Evolutionary conservation across 2,888 invertebrate genomes (phyloP), one percentile per base, ranked within the genome.

Genomic region (Tortricodes alternella): DNA sequence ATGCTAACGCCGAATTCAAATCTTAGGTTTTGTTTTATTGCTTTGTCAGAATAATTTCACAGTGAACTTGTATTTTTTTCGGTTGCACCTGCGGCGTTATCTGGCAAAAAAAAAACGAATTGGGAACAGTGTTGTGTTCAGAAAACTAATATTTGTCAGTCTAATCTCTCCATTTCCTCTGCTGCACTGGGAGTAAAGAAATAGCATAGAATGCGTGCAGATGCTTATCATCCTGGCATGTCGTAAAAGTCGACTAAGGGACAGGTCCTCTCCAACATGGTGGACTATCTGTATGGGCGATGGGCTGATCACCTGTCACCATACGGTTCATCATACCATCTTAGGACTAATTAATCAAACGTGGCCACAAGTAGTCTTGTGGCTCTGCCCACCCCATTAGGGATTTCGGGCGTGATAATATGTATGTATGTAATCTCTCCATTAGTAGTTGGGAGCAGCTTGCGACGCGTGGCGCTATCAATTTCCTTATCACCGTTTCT

Each of bases 371-470:
- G n/a, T n/a, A n/a, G n/a, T n/a, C n/a, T n/a, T n/a, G n/a, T n/a
- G n/a, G n/a, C n/a, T n/a, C n/a, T n/a, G n/a, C n/a, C n/a, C n/a
- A n/a, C n/a, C n/a, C n/a, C n/a, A n/a, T n/a, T n/a, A n/a, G n/a
- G n/a, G n/a, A n/a, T n/a, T n/a, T n/a, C n/a, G n/a, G n/a, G n/a
- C n/a, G n/a, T n/a, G n/a, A n/a, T 65, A 81, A 85, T 84, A 79
- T 85, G 83, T 78, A 80, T 78, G 73, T 72, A 72, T 73, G 65
- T 78, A 78, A 80, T 80, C 78, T 68, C 59, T 60, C 58, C 66
- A 69, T 66, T 60, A 63, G 67, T 63, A 59, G 52, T 29, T 29
- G 44, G 62, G 37, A 24, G 62, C 72, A 70, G 69, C 73, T 74
- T 74, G 77, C 61, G 64, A 56, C 62, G 60, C 63, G 68, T 59